These are phyloP conservation scores for Sturmia bella DNA, from an alignment of 2,888 invertebrate species.

Conservation along the genomic window DNA sequence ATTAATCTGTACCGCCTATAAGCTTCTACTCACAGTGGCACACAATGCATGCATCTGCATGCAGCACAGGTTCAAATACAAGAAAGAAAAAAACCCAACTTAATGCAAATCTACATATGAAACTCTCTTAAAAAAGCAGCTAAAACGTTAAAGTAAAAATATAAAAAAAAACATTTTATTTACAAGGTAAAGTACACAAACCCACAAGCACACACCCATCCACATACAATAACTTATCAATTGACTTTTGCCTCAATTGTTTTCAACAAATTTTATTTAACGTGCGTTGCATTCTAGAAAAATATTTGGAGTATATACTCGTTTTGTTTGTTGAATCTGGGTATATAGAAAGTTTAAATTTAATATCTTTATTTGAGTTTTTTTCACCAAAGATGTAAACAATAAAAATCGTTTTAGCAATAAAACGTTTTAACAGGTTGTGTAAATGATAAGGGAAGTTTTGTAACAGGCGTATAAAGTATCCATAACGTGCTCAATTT, in stretches of 20 bases:
- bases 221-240: constrained; percentile 46
- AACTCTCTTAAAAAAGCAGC: constrained; percentile 14
- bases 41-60: constrained; percentile 21
- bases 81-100: constrained; percentile 1
- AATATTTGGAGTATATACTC: constrained; percentile 36
- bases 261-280: constrained; percentile 63
- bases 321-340: constrained; percentile 1
- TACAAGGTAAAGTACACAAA: too few relatives aligned
- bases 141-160: constrained; percentile 27
- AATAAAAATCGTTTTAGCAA: constrained; percentile 59
- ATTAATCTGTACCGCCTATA: constrained; percentile 59
- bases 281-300: constrained; percentile 50
- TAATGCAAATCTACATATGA: constrained; percentile 35
- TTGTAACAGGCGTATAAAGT: constrained; percentile 32
- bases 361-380: constrained; percentile 40
- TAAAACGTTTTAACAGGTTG: constrained; percentile 49
- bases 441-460: constrained; percentile 41
- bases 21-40: neutral
- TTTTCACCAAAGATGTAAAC: constrained; percentile 21
- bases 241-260: constrained; percentile 61
- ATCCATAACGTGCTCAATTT: constrained; percentile 57
- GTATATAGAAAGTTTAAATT: constrained; percentile 59
- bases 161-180: neutral
- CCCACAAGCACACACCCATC: too few relatives aligned
- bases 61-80: neutral